A percentile compares a stretch with the other conserved stretches of the same genome.
These are phyloP conservation scores for Scotopteryx bipunctaria DNA, from an alignment of 2,888 invertebrate species.

Conservation along the genomic window DNA sequence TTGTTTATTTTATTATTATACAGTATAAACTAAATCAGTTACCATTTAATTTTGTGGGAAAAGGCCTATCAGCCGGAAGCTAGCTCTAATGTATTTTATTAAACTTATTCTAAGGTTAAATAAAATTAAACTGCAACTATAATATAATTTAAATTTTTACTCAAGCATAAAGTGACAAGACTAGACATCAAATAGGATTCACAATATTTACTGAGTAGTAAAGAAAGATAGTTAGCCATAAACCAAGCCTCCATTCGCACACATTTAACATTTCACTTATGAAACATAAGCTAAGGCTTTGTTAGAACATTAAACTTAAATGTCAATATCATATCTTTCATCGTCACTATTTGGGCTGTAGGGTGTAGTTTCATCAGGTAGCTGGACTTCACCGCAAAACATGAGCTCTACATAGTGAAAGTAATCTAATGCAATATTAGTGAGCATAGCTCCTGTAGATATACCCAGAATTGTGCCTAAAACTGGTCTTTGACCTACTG, in stretches of 20 bases:
- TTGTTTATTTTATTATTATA: no score
- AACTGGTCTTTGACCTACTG: conserved; percentile 87
- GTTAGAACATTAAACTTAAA: conserved; percentile 44
- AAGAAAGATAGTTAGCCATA: conserved; percentile 29
- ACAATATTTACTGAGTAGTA: conserved; percentile 41
- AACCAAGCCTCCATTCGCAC: conserved; percentile 36
- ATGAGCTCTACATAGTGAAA: conserved; percentile 85
- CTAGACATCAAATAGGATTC: conserved; percentile 41
- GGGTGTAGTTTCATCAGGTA: conserved; percentile 64
- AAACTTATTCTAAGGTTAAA: conserved; percentile 1
- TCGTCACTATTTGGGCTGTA: conserved; percentile 79
- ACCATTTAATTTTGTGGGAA: no score
- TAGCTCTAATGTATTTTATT: no score
- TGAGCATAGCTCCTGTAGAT: conserved; percentile 86
- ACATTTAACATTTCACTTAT: conserved; percentile 7
- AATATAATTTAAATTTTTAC: conserved; percentile 29
- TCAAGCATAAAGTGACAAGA: conserved; percentile 47
- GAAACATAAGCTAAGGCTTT: neutral
- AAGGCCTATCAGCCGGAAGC: no score
- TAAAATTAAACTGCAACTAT: conserved; percentile 11
- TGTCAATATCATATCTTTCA: conserved; percentile 80
- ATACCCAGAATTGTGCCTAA: conserved; percentile 87
- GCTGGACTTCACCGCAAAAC: conserved; percentile 79
- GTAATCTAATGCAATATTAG: conserved; percentile 85
- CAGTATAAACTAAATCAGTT: no score